Percentiles rank a stretch among this genome's conserved stretches.
phyloP scores from a whole-genome alignment of 2,797 vertebrate genomes.

The Hapalemur alaotrensis region DNA sequence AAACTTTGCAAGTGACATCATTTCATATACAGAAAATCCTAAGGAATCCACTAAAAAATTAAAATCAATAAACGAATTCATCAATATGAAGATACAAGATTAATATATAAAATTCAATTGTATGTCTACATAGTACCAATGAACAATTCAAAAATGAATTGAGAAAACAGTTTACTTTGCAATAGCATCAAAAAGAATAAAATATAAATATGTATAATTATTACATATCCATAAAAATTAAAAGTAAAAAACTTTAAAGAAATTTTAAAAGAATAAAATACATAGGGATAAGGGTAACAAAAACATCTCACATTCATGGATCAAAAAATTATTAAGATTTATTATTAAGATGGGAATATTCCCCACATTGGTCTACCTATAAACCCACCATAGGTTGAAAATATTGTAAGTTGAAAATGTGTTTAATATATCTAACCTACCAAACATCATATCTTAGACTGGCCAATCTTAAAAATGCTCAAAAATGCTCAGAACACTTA shows the following conservation, averaged over 20 bases:
- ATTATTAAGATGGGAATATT: not conserved
- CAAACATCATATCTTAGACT: not conserved
- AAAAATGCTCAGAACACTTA: not conserved
- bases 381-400: not conserved
- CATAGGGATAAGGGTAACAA: not conserved
- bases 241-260: not conserved
- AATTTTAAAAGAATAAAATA: not conserved
- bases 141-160: not conserved
- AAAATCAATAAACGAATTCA: not conserved
- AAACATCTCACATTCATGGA: not conserved
- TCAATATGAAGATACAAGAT: not conserved
- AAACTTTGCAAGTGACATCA: not conserved
- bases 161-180: not conserved
- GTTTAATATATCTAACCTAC: not conserved
- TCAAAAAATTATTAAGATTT: not conserved
- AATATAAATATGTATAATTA: not conserved
- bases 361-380: not conserved
- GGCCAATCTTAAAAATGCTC: not conserved
- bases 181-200: not conserved
- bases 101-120: not conserved
- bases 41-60: not conserved
- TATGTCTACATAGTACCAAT: not conserved
- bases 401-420: not conserved
- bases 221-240: not conserved
- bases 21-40: not conserved